A percentile compares a stretch with the other conserved stretches of the same genome.
Evolutionary conservation across 2,888 invertebrate species (phyloP).

Genomic region (Drosophila multiciliata): DNA sequence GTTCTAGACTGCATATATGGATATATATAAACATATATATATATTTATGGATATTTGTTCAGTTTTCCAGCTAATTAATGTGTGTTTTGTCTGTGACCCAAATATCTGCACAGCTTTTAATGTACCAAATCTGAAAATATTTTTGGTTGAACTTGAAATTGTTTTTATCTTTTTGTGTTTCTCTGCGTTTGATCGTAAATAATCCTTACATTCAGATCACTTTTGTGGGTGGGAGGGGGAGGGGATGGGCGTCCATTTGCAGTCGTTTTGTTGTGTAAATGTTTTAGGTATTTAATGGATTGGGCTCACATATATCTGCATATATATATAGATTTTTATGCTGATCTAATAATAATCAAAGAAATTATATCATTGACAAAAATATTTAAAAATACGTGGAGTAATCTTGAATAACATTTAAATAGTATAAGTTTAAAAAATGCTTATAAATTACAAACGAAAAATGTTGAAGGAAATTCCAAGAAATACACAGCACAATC

Average conservation of each 20-base stretch:
- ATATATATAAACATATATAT: neutral
- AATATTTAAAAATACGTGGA: neutral
- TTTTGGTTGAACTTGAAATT: constrained; percentile 55
- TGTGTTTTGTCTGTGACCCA: constrained; percentile 56
- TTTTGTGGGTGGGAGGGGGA: constrained; percentile 4
- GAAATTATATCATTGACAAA: constrained; percentile 1
- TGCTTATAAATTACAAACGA: neutral
- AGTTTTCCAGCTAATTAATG: constrained; percentile 60
- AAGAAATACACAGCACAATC: neutral
- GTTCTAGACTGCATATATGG: constrained; percentile 21
- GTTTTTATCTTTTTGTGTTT: neutral
- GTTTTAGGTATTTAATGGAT: constrained; percentile 22
- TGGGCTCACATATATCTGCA: neutral
- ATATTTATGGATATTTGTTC: constrained; percentile 26
- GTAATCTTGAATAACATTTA: neutral
- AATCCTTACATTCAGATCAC: constrained; percentile 7
- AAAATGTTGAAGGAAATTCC: neutral
- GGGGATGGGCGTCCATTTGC: constrained; percentile 22
- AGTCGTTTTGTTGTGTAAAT: constrained; percentile 30
- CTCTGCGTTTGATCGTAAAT: neutral
- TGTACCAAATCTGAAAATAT: constrained; percentile 18
- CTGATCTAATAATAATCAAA: neutral
- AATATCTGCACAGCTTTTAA: constrained; percentile 40
- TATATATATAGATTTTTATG: neutral
- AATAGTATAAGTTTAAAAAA: neutral